Evolutionary conservation across 2,113 vertebrate genomes (phyloP).

Genomic region (Aramus guarauna): DNA sequence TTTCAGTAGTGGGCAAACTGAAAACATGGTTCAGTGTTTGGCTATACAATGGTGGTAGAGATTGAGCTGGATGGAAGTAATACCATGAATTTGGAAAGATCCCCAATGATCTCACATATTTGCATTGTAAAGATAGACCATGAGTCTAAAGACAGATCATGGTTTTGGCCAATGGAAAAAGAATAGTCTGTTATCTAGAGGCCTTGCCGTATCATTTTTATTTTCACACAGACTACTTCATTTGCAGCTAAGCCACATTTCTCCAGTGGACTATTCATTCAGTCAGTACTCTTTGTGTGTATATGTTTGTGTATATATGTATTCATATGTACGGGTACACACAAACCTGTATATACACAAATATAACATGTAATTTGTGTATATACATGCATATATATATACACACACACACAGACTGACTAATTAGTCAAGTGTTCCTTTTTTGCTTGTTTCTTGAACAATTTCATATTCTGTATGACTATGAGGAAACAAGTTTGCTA

Average conservation of each 20-base stretch:
- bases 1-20: not conserved
- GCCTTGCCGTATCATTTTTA: constrained; percentile 15
- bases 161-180: constrained; percentile 5
- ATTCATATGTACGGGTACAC: not conserved
- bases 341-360: not conserved
- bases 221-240: constrained; percentile 14
- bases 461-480: constrained; percentile 14
- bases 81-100: not conserved
- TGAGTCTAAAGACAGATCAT: not conserved
- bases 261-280: not conserved
- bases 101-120: not conserved
- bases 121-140: not conserved
- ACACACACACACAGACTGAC: not conserved
- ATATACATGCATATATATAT: not conserved
- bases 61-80: not conserved
- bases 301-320: not conserved
- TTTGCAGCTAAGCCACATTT: constrained; percentile 3
- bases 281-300: not conserved
- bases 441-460: constrained; percentile 32
- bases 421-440: constrained; percentile 15
- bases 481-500: constrained; percentile 31
- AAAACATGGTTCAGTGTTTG: not conserved
- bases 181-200: not conserved
- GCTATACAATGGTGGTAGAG: not conserved
- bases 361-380: not conserved